Base-by-base conservation (phyloP, 2,888 invertebrate genomes). In the Polia nebulosa region DNA sequence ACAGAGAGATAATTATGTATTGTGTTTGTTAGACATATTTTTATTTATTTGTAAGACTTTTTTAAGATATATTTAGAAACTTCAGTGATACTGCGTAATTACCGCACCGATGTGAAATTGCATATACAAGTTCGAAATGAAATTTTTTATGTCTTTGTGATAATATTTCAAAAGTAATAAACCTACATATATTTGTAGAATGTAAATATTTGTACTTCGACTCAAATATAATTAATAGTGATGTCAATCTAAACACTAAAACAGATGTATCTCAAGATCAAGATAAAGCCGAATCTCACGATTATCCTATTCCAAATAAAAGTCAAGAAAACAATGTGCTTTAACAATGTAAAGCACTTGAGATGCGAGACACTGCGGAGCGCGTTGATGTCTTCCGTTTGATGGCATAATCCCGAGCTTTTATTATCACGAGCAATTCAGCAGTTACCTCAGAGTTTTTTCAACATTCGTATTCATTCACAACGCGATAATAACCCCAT, bases 371-470 rank as follows among this genome's bases (percentile, higher is more conserved):
- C 79, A 75, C 49, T 72, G 79, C 85, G 85, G 81, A 81, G 85
- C 94, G 95, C 95, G 95, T 95, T 95, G 94, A 95, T 91, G 92
- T 95, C 95, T 95, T 94, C 89, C 89, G 88, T 89, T 89, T 84
- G 90, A 88, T 82, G 76, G 72, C 82, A 82, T 80, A 76, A 84
- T 81, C 78, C 62, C 78, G 84, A 88, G 88, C 87, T 89, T 89
- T 86, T 84, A 83, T 78, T 72, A 75, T 68, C 66, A 76, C 59
- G 57, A 72, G 60, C 60, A 56, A 66, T 80, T 75, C 41, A 56
- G 44, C 66, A 47, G 57, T 72, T 73, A 76, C 61, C 44, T 55
- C 51, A 57, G 25, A 52, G 56, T 55, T 70, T 59, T 70, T 62
- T 49, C 53, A 69, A 58, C 66, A 72, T 53, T 80, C 22, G 58